phyloP scores from a whole-genome alignment of 2,797 vertebrate species.

The Anniella stebbinsi region DNA sequence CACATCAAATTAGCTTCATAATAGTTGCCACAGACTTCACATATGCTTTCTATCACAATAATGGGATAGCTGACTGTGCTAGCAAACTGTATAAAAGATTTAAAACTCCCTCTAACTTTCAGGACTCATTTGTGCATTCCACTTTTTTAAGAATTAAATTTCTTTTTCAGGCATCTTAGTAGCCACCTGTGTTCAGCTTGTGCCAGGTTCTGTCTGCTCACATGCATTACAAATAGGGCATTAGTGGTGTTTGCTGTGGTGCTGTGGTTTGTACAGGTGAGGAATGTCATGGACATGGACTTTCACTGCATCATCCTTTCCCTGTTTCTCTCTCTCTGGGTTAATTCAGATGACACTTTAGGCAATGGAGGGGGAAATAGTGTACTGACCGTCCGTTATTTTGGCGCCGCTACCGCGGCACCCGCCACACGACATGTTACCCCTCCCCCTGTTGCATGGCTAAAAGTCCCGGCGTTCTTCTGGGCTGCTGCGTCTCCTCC shows the following conservation, averaged over 20 bases:
- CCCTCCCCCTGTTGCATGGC: too few species aligned
- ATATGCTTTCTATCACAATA: not conserved
- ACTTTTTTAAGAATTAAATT: not conserved
- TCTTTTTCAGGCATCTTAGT: not conserved
- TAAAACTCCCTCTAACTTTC: not conserved
- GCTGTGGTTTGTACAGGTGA: not conserved
- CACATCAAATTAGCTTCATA: not conserved
- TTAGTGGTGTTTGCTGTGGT: not conserved
- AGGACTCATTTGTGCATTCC: not conserved
- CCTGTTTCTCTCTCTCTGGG: too few species aligned
- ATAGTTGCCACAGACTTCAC: not conserved
- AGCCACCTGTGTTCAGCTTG: not conserved
- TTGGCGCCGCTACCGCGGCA: too few species aligned
- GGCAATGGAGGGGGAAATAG: too few species aligned
- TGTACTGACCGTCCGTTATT: too few species aligned
- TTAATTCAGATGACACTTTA: too few species aligned
- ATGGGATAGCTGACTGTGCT: not conserved
- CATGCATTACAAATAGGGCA: not conserved
- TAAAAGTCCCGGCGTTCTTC: too few species aligned
- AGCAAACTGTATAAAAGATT: not conserved
- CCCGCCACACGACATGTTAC: too few species aligned
- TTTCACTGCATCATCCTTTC: not conserved
- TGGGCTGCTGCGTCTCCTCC: too few species aligned
- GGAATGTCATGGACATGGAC: not conserved
- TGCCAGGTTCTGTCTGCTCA: not conserved